Conservation (phyloP, 2,113 vertebrate genomes). For the Peucedramus taeniatus region DNA sequence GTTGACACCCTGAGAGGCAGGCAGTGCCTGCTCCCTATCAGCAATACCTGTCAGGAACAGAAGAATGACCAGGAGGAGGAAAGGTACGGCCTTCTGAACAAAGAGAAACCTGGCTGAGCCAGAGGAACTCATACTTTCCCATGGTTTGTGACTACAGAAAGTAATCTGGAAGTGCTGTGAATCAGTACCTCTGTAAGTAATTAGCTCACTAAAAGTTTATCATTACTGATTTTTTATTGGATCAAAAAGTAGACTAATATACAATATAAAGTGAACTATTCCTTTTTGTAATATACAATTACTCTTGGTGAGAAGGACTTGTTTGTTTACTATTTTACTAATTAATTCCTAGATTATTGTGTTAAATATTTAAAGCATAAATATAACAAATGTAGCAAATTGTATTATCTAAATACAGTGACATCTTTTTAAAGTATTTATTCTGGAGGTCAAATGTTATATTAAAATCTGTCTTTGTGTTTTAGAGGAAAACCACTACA, state of each 20-base stretch:
- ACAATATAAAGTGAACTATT: not conserved
- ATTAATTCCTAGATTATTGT: not conserved
- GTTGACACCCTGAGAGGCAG: not conserved
- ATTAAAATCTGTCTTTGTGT: not conserved
- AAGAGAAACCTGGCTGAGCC: not conserved
- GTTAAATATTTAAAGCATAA: not conserved
- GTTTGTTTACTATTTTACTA: not conserved
- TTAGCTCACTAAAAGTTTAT: not conserved
- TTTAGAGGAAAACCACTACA: not conserved
- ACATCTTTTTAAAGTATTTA: not conserved
- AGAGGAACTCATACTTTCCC: not conserved
- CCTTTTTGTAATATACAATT: not conserved
- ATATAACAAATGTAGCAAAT: not conserved
- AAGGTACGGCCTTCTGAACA: not conserved
- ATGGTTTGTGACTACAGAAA: not conserved
- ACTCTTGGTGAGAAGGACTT: not conserved
- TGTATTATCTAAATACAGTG: not conserved
- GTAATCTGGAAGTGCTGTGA: not conserved
- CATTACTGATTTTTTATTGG: not conserved
- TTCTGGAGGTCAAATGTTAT: not conserved
- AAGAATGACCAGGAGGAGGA: not conserved
- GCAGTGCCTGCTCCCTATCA: not conserved
- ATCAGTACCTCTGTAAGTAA: not conserved
- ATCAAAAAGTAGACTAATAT: not conserved
- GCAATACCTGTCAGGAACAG: not conserved